Evolutionary conservation across 2,888 invertebrate species (phyloP).

Genomic region (Bombylius major): DNA sequence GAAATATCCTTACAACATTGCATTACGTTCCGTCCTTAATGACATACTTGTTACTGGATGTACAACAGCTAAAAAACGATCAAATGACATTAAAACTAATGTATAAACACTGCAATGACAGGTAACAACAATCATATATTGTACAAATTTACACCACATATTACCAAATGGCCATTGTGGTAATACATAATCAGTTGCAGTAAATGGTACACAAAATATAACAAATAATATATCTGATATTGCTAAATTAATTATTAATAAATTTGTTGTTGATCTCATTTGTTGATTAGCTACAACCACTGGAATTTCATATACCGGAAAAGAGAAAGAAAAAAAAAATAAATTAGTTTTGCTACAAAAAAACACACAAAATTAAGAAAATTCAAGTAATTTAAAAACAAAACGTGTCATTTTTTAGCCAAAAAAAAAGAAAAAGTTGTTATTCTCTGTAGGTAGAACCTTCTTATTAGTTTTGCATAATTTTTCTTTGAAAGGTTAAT

Average conservation of each 20-base stretch:
- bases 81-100: slow-evolving; percentile 83
- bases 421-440: too few species aligned
- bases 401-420: too few species aligned
- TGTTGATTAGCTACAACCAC: slow-evolving; percentile 80
- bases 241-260: slow-evolving; percentile 80
- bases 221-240: slow-evolving; percentile 85
- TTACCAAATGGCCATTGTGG: slow-evolving; percentile 85
- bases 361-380: too few species aligned
- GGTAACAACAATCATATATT: slow-evolving; percentile 83
- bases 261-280: slow-evolving; percentile 88
- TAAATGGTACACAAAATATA: slow-evolving; percentile 87
- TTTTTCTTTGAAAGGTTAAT: too few species aligned
- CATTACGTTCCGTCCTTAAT: slow-evolving; percentile 68
- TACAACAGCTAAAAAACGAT: slow-evolving; percentile 84
- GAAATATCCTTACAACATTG: slow-evolving; percentile 41
- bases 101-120: slow-evolving; percentile 91
- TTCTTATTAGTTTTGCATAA: too few species aligned
- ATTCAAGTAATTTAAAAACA: too few species aligned
- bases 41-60: slow-evolving; percentile 84
- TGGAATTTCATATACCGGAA: slow-evolving; percentile 11
- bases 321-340: not conserved
- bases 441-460: too few species aligned
- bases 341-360: not conserved
- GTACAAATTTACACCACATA: slow-evolving; percentile 72
- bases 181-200: slow-evolving; percentile 78